These are phyloP conservation scores for Drosophila gaucha DNA, from an alignment of 2,888 invertebrate species.

Conservation along the genomic window DNA sequence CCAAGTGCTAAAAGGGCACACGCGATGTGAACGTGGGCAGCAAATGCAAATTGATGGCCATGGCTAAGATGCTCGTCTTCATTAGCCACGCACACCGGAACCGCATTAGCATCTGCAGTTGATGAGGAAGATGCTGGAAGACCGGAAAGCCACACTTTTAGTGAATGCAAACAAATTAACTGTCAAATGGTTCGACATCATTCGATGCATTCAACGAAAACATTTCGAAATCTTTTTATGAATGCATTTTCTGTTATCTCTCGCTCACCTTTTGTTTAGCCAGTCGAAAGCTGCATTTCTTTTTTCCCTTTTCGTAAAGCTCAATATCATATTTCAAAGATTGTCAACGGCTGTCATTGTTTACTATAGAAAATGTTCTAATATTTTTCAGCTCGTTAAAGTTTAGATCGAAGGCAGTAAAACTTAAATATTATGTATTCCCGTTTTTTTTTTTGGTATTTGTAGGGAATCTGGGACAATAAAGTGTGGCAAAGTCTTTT, in stretches of 20 bases:
- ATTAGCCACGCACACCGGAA: slow-evolving; percentile 75
- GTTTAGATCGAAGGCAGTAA: slow-evolving; percentile 34
- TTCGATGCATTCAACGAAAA: slow-evolving; percentile 69
- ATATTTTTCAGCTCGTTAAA: slow-evolving; percentile 63
- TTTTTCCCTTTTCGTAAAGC: slow-evolving; percentile 11
- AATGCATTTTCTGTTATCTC: slow-evolving; percentile 44
- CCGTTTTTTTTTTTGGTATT: slow-evolving; percentile 8
- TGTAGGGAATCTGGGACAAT: too few relatives aligned
- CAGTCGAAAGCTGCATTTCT: slow-evolving; percentile 43
- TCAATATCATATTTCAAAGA: slow-evolving; percentile 70
- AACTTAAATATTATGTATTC: slow-evolving; percentile 35
- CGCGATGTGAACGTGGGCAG: slow-evolving; percentile 65
- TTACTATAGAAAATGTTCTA: slow-evolving; percentile 52
- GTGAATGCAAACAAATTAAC: slow-evolving; percentile 76
- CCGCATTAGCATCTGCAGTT: slow-evolving; percentile 74
- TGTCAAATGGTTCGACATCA: slow-evolving; percentile 69
- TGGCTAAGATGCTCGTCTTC: slow-evolving; percentile 59
- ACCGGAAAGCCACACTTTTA: slow-evolving; percentile 60
- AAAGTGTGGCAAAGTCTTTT: too few relatives aligned
- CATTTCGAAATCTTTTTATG: slow-evolving; percentile 54
- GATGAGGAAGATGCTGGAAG: slow-evolving; percentile 23
- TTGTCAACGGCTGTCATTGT: slow-evolving; percentile 74
- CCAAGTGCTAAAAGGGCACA: slow-evolving; percentile 80
- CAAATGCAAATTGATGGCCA: slow-evolving; percentile 80
- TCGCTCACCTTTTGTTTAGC: slow-evolving; percentile 29